Evolutionary conservation across 2,888 invertebrate genomes (phyloP).

Genomic region (Himalopsyche japonica): DNA sequence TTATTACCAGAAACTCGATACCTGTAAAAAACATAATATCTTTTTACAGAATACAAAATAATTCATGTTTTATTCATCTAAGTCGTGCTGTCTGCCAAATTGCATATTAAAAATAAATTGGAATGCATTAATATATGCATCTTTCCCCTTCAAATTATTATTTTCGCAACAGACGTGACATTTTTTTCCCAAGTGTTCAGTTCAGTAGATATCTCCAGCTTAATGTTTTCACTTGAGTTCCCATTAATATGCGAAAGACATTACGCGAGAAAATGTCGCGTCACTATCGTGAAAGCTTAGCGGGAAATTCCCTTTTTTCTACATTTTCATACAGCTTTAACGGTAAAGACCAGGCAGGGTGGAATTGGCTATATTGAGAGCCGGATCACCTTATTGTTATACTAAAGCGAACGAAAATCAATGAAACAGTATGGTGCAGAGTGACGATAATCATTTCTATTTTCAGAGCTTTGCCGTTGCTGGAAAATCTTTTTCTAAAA

Average conservation of each 20-base stretch:
- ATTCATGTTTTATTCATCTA: too few relatives aligned
- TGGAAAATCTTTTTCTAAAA: too few relatives aligned
- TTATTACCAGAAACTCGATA: too few relatives aligned
- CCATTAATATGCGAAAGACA: slow-evolving; percentile 11
- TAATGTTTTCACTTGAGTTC: slow-evolving; percentile 9
- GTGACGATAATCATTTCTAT: neutral
- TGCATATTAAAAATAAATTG: neutral
- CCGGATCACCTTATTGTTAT: neutral
- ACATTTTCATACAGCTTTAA: slow-evolving; percentile 1
- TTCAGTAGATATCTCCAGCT: slow-evolving; percentile 1
- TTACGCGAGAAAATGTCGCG: slow-evolving; percentile 4
- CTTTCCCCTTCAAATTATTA: neutral
- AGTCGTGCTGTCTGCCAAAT: neutral
- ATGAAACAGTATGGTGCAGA: neutral
- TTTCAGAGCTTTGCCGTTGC: neutral
- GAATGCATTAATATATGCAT: neutral
- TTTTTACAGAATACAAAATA: too few relatives aligned
- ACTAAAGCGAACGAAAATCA: neutral
- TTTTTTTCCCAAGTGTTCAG: neutral
- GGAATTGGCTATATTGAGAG: neutral
- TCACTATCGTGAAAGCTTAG: slow-evolving; percentile 1
- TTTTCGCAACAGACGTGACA: neutral
- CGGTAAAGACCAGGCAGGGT: neutral
- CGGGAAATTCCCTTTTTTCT: neutral
- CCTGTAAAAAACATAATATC: too few relatives aligned